phyloP scores from a whole-genome alignment of 2,888 invertebrate species.

The Caenorhabditis imperialis region DNA sequence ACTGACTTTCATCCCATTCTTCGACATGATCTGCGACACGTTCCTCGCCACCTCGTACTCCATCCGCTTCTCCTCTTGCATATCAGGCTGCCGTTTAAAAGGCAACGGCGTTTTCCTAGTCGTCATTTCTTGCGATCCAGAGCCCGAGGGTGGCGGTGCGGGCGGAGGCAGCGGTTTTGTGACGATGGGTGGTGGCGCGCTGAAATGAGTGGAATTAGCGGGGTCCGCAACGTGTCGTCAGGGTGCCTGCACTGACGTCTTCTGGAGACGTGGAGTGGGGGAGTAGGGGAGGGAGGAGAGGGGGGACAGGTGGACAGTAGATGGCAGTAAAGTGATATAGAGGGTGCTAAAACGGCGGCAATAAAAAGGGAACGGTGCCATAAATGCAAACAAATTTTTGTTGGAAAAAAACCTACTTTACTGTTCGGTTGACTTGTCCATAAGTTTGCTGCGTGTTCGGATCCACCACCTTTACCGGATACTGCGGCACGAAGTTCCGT shows the following conservation, averaged over 20 bases:
- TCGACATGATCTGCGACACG: slow-evolving; percentile 64
- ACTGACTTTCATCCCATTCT: slow-evolving; percentile 22
- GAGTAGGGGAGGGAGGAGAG: neutral
- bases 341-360: too few species aligned
- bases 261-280: neutral
- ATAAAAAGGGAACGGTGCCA: too few species aligned
- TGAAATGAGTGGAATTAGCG: slow-evolving; percentile 4
- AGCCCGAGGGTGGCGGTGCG: neutral
- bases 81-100: slow-evolving; percentile 59
- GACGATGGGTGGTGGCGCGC: slow-evolving; percentile 10
- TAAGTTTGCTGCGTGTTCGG: neutral
- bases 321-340: neutral
- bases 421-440: slow-evolving; percentile 6
- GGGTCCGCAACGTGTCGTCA: neutral
- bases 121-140: slow-evolving; percentile 17
- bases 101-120: slow-evolving; percentile 26
- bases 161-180: slow-evolving; percentile 25
- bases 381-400: too few species aligned
- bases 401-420: slow-evolving; percentile 20
- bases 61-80: slow-evolving; percentile 45
- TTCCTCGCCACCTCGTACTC: slow-evolving; percentile 63
- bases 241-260: neutral
- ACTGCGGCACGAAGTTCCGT: slow-evolving; percentile 20
- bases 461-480: slow-evolving; percentile 37
- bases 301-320: neutral